Evolutionary conservation across 2,797 vertebrate genomes (phyloP), one percentile per base, ranked within the genome.

Genomic region (Miichthys miiuy): DNA sequence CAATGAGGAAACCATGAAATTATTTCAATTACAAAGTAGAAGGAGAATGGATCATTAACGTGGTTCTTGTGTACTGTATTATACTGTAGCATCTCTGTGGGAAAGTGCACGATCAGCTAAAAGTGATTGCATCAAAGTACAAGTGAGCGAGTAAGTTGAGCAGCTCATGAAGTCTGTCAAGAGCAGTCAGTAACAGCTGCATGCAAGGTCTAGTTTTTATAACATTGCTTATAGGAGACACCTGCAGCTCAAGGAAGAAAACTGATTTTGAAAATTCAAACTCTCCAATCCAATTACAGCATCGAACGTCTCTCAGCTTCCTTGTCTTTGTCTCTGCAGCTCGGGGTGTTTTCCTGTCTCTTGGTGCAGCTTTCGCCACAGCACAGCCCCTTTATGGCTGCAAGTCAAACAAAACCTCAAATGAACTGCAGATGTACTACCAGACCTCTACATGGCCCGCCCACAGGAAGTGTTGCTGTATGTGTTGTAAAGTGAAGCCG

Each of bases 341-440:
- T 81, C 34, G 13, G 55, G 38, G 14, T 75, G 62, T 62, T 79
- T 91, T 90, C 84, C 84, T 85, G 83, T 80, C 82, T 80, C 44
- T 77, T 11, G 27, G 66, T 67, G 34, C 61, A 73, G 75, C 69
- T 84, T 86, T 68, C 3, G 6, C 74, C 64, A 38, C 77, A 55
- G 65, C 38, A 54, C 61, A 64, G 44, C 57, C 48, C 66, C 11
- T 58, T 46, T 85, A 52, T 64, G 34, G 75, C 57, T 79, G 64
- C 68, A 72, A 80, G 61, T 73, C 50, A 68, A 77, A 65, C 67
- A 20, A 73, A 87, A 92, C 85, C 86, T 90, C 71, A 89, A 44
- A 76, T 84, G 73, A 92, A 89, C 86, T 87, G 51, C 72, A 92
- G 64, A 84, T 79, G 83, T 48, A 73, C 75, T 46, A 52, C 48